Conservation (phyloP, 2,797 vertebrate genomes). For the Tragelaphus oryx region DNA sequence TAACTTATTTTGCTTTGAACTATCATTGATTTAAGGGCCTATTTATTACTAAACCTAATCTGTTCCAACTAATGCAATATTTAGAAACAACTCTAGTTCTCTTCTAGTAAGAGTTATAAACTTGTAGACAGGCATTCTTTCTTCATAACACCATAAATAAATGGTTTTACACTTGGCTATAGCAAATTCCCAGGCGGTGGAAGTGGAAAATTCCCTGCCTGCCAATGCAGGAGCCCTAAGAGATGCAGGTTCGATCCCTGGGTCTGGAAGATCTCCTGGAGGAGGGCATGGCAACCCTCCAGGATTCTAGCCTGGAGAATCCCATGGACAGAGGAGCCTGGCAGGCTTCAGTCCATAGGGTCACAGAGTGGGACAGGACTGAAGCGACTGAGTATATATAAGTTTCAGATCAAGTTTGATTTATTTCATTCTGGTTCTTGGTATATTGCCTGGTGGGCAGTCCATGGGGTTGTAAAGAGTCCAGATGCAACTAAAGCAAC, state of each 20-base stretch:
- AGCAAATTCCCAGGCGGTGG: neutral
- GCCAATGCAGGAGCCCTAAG: neutral
- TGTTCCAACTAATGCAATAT: neutral
- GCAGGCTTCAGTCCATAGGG: neutral
- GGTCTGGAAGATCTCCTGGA: neutral
- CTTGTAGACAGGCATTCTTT: neutral
- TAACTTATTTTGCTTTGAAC: neutral
- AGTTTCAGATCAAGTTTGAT: neutral
- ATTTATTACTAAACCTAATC: neutral
- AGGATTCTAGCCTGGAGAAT: neutral
- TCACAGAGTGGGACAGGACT: neutral
- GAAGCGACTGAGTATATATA: neutral
- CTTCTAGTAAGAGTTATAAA: neutral
- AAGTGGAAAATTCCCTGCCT: neutral
- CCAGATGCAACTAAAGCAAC: neutral
- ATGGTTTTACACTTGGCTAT: neutral
- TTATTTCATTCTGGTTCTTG: neutral
- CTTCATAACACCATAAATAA: neutral
- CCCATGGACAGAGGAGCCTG: neutral
- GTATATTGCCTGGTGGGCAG: neutral
- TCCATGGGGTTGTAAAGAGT: neutral
- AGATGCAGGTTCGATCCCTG: neutral
- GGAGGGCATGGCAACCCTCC: neutral
- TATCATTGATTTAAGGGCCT: neutral
- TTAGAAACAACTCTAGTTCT: neutral